Conservation (phyloP, 2,797 vertebrate species). For the Spinibarbus caldwelli region DNA sequence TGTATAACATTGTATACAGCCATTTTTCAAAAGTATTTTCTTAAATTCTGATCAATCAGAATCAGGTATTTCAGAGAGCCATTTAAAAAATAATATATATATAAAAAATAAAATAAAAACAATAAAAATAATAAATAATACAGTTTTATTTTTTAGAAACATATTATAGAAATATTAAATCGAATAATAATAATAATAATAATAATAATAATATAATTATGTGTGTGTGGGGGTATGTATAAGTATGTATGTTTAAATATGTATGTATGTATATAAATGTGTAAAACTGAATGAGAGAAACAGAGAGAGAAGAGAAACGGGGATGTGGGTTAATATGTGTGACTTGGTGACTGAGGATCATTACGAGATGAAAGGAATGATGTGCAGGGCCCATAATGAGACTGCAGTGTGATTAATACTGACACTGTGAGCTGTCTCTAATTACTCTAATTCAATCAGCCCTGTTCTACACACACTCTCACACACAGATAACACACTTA, state of each 20-base stretch:
- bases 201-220: too few relatives aligned
- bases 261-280: constrained; percentile 1
- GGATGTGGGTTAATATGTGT: constrained; percentile 60
- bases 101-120: background rate
- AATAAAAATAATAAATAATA: too few relatives aligned
- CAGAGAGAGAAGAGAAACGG: constrained; percentile 31
- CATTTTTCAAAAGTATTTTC: background rate
- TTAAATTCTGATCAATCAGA: background rate
- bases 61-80: too few relatives aligned
- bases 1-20: background rate
- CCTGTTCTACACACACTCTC: constrained; percentile 55
- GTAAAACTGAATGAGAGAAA: background rate
- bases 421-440: constrained; percentile 63
- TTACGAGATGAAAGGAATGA: constrained; percentile 60
- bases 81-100: too few relatives aligned
- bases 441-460: constrained; percentile 69
- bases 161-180: background rate
- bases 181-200: too few relatives aligned
- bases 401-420: constrained; percentile 69
- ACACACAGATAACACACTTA: constrained; percentile 47
- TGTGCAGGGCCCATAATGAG: constrained; percentile 59
- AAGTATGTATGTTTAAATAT: background rate
- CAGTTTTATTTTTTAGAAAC: background rate
- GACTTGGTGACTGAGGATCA: constrained; percentile 58
- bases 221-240: background rate